Base-by-base conservation (phyloP, 2,888 invertebrate species). In the Ptilodon capucinus region DNA sequence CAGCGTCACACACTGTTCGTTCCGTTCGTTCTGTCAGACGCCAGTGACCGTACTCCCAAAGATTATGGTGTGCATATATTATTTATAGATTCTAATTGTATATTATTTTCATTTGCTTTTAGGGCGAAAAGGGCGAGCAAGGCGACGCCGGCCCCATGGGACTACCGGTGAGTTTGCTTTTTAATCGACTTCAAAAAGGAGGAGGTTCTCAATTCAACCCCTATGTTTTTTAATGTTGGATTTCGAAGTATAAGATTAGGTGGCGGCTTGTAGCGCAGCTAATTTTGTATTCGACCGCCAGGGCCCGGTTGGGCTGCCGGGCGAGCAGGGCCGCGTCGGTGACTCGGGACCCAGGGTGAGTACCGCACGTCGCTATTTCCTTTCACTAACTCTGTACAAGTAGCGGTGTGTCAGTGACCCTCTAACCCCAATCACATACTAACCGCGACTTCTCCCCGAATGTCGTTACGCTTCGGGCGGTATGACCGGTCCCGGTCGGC, bases 121-220 rank as follows among this genome's bases (percentile, higher is more conserved):
- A 97, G 96, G 97, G 97, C 42, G 95, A 95, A 60, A 95, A 95
- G 77, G 97, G 97, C 45, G 92, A 93, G 44, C 95, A 94, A 83
- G 97, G 97, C 49, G 96, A 96, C 82, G 94, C 95, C 48, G 98
- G 98, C 66, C 98, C 98, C 46, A 98, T 98, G 97, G 98, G 98
- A 74, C 91, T 98, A 76, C 98, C 98, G 81, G 98, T 98, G 93
- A 94, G 96, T 95, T 28, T n/a, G n/a, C 4, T 21, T 11, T 28
- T 11, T 28, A n/a, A 11, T 28, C n/a, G n/a, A n/a, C n/a, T n/a
- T n/a, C n/a, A n/a, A n/a, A n/a, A n/a, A n/a, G n/a, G n/a, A n/a
- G n/a, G n/a, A n/a, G n/a, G n/a, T n/a, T n/a, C n/a, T n/a, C n/a
- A n/a, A n/a, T n/a, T n/a, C n/a, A n/a, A n/a, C n/a, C n/a, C n/a